A percentile compares a stretch with the other conserved stretches of the same genome.
phyloP scores from a whole-genome alignment of 2,888 invertebrate genomes.

The Sphaeridia pumilis region DNA sequence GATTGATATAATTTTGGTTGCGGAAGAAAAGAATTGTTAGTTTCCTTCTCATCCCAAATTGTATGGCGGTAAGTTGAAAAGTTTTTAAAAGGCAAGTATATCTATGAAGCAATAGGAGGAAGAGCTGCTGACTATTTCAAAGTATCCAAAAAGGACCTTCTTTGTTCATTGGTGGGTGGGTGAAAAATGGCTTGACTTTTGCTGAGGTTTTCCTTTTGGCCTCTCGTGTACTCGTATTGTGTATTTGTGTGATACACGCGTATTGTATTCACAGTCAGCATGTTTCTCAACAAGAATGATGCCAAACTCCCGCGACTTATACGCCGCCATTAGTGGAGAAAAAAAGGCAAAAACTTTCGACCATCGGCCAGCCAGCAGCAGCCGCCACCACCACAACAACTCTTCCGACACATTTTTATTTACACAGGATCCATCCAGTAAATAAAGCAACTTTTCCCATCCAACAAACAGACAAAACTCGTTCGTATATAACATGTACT shows the following conservation, averaged over 20 bases:
- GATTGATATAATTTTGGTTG: too few relatives aligned
- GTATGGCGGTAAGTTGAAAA: too few relatives aligned
- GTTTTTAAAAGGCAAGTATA: too few relatives aligned
- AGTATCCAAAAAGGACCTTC: not conserved
- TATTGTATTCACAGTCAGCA: too few relatives aligned
- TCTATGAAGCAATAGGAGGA: too few relatives aligned
- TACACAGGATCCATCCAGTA: not conserved
- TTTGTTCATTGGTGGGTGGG: not conserved
- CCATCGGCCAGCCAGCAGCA: too few relatives aligned
- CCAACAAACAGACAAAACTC: too few relatives aligned
- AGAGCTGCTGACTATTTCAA: not conserved
- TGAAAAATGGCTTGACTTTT: not conserved
- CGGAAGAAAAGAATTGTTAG: too few relatives aligned
- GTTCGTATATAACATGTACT: too few relatives aligned
- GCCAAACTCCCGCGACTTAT: not conserved
- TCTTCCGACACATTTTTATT: conserved; percentile 14
- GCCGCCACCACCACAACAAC: too few relatives aligned
- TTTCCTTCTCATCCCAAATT: too few relatives aligned
- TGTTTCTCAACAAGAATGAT: conserved; percentile 1
- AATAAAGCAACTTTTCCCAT: not conserved
- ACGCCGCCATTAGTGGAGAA: not conserved
- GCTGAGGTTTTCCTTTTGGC: not conserved
- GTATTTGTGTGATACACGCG: not conserved
- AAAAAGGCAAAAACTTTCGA: too few relatives aligned
- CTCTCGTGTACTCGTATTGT: not conserved